A percentile compares a stretch with the other conserved stretches of the same genome.
Conservation (phyloP, 2,113 vertebrate genomes). For the Nothocercus nigrocapillus region DNA sequence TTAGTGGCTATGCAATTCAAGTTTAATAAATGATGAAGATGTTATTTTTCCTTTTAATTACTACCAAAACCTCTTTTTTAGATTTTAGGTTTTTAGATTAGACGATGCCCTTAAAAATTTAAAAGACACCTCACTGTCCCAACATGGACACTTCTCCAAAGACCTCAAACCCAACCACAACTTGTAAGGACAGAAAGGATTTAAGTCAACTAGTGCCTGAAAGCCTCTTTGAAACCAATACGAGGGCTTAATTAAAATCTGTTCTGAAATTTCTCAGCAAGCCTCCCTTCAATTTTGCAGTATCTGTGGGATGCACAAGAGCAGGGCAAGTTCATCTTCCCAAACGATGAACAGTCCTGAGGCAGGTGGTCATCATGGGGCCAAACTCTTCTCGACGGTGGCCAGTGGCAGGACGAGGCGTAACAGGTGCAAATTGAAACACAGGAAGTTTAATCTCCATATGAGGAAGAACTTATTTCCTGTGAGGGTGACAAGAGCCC, state of each 20-base stretch:
- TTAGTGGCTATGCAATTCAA: neutral
- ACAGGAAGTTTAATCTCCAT: too few relatives aligned
- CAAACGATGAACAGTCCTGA: too few relatives aligned
- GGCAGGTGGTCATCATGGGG: too few relatives aligned
- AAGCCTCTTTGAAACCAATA: neutral
- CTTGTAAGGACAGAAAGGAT: neutral
- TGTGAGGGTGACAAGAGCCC: too few relatives aligned
- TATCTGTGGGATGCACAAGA: too few relatives aligned
- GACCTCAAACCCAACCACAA: neutral
- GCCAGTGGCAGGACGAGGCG: too few relatives aligned
- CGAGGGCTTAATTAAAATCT: neutral
- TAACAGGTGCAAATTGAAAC: too few relatives aligned
- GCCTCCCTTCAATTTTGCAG: too few relatives aligned
- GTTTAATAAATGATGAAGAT: neutral
- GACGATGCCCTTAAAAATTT: neutral
- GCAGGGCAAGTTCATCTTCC: too few relatives aligned
- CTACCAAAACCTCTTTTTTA: neutral
- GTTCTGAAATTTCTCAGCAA: neutral
- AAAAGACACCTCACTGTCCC: neutral
- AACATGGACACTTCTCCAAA: neutral
- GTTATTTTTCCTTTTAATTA: neutral
- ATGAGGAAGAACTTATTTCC: too few relatives aligned
- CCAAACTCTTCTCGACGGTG: too few relatives aligned
- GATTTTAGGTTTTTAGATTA: neutral
- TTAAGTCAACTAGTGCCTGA: neutral